These are phyloP conservation scores for Salticus scenicus DNA, from an alignment of 2,888 invertebrate genomes.

Conservation along the genomic window DNA sequence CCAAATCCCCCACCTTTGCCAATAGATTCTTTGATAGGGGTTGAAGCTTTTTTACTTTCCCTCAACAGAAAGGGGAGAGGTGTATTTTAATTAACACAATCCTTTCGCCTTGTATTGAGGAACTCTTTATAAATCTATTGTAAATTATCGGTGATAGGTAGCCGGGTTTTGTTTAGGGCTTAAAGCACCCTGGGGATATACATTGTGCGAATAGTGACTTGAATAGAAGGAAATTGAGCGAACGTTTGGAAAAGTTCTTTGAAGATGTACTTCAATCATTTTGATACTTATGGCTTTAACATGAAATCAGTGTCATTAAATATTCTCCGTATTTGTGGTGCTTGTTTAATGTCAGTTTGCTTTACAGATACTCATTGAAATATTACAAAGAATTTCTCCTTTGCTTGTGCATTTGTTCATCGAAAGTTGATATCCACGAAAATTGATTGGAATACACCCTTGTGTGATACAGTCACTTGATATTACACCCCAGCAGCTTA, in stretches of 20 bases:
- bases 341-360: too few species aligned
- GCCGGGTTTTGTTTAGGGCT: neutral
- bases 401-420: too few species aligned
- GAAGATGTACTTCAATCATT: neutral
- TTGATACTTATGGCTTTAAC: neutral
- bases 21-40: constrained; percentile 20
- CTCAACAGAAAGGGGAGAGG: neutral
- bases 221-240: constrained; percentile 19
- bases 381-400: too few species aligned
- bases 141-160: constrained; percentile 16
- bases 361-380: too few species aligned
- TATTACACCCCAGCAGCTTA: too few species aligned
- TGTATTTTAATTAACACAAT: constrained; percentile 51
- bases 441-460: too few species aligned
- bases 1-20: neutral
- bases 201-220: neutral
- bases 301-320: neutral
- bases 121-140: constrained; percentile 6
- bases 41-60: neutral
- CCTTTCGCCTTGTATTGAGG: constrained; percentile 12
- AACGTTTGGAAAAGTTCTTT: neutral
- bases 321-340: too few species aligned
- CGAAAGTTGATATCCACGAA: too few species aligned
- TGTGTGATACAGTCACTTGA: too few species aligned
- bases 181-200: constrained; percentile 5